Conservation (phyloP, 2,113 vertebrate genomes). For the Gobius niger region DNA sequence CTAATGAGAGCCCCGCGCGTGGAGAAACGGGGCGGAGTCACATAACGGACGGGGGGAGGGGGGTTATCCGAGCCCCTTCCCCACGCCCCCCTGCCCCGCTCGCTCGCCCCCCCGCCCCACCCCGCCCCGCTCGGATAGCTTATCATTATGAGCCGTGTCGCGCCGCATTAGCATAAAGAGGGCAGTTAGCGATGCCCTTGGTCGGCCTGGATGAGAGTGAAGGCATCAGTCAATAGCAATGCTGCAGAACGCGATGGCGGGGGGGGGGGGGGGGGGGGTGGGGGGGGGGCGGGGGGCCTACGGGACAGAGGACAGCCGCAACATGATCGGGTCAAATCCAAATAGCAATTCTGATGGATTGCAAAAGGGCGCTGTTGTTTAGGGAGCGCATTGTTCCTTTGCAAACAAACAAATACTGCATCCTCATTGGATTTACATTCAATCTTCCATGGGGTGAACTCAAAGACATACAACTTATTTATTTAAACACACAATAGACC, state of each 20-base stretch:
- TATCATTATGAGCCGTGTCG: slow-evolving; percentile 61
- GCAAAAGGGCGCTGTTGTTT: too few species aligned
- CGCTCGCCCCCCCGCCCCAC: slow-evolving; percentile 22
- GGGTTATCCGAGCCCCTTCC: neutral
- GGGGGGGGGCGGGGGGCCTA: neutral
- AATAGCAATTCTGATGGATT: too few species aligned
- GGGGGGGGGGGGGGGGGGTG: neutral
- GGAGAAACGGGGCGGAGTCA: slow-evolving; percentile 4
- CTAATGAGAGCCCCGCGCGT: slow-evolving; percentile 46
- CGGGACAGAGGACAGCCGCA: too few species aligned
- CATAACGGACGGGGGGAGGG: slow-evolving; percentile 11
- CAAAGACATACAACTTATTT: too few species aligned
- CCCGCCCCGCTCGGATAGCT: slow-evolving; percentile 54
- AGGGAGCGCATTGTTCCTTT: too few species aligned
- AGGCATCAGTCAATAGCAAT: slow-evolving; percentile 40
- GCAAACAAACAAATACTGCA: too few species aligned
- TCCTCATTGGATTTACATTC: too few species aligned
- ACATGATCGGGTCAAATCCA: too few species aligned
- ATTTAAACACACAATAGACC: too few species aligned
- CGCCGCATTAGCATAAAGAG: slow-evolving; percentile 62
- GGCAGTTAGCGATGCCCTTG: slow-evolving; percentile 69
- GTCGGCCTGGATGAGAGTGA: slow-evolving; percentile 54
- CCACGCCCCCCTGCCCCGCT: too few species aligned
- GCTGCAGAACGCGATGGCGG: slow-evolving; percentile 1
- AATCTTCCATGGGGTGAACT: too few species aligned